These are phyloP conservation scores for Drosophila carrolli DNA, from an alignment of 1,140 invertebrate genomes.

Conservation along the genomic window DNA sequence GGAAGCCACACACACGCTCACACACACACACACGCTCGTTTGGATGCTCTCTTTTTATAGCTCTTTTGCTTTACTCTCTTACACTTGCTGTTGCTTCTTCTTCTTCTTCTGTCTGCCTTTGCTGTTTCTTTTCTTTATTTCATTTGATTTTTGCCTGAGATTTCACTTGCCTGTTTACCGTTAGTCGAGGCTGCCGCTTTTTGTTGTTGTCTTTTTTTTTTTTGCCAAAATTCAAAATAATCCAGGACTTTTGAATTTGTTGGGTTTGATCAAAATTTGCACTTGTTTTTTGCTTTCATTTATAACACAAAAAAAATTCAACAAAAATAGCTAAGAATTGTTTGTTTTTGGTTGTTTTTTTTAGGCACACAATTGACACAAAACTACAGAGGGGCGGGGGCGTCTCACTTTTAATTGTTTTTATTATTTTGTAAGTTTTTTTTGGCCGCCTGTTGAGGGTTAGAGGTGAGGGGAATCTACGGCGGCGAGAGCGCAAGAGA, in stretches of 20 bases:
- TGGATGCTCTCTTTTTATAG: slow-evolving; percentile 22
- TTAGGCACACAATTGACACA: slow-evolving; percentile 61
- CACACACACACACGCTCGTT: slow-evolving; percentile 9
- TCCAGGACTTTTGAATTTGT: slow-evolving; percentile 82
- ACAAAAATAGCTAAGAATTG: slow-evolving; percentile 18
- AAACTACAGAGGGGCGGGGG: slow-evolving; percentile 29
- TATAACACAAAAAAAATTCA: slow-evolving; percentile 59
- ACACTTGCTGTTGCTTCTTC: slow-evolving; percentile 33
- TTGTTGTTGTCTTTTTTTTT: slow-evolving; percentile 19
- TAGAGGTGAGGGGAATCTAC: neutral
- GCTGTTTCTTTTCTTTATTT: slow-evolving; percentile 41
- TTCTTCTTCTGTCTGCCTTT: slow-evolving; percentile 33
- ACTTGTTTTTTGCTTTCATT: slow-evolving; percentile 8
- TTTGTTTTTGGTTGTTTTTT: slow-evolving; percentile 6
- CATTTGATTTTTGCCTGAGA: slow-evolving; percentile 54
- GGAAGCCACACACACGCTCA: slow-evolving; percentile 34
- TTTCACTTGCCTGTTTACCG: slow-evolving; percentile 68
- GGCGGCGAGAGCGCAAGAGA: slow-evolving; percentile 17
- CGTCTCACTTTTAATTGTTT: slow-evolving; percentile 19
- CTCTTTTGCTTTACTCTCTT: slow-evolving; percentile 27
- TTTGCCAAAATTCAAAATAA: slow-evolving; percentile 80
- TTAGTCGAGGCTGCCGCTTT: slow-evolving; percentile 29
- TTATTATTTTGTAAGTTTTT: slow-evolving; percentile 6
- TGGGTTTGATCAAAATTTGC: neutral
- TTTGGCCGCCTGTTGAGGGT: slow-evolving; percentile 38